phyloP scores from a whole-genome alignment of 2,797 vertebrate species.

The Tokudaia muenninki region DNA sequence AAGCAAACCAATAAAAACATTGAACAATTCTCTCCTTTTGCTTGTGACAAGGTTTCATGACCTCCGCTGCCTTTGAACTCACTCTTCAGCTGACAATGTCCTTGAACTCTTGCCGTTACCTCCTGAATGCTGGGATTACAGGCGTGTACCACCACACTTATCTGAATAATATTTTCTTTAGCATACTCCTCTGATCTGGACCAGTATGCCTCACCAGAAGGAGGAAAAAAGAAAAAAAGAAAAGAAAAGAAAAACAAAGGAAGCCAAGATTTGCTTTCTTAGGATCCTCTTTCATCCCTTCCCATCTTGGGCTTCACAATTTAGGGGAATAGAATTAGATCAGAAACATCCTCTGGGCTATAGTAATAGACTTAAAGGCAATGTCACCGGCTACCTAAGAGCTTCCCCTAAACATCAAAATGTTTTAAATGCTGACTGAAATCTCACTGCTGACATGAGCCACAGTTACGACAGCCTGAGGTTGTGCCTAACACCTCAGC shows the following conservation, averaged over 20 bases:
- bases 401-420: neutral
- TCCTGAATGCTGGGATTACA: neutral
- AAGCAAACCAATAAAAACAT: neutral
- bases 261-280: neutral
- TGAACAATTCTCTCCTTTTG: neutral
- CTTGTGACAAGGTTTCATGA: neutral
- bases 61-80: neutral
- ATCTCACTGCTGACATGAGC: neutral
- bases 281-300: too few species aligned
- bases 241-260: too few species aligned
- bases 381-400: neutral
- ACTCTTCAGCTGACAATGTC: too few species aligned
- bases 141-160: neutral
- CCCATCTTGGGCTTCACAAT: neutral
- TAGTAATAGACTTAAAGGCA: neutral
- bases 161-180: neutral
- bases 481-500: neutral
- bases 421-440: neutral
- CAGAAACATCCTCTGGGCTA: neutral
- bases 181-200: neutral
- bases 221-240: neutral
- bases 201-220: neutral
- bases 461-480: neutral
- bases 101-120: neutral
- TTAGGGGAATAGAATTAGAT: neutral